Base-by-base conservation (phyloP, 1,140 invertebrate species). In the Caenorhabditis remanei region DNA sequence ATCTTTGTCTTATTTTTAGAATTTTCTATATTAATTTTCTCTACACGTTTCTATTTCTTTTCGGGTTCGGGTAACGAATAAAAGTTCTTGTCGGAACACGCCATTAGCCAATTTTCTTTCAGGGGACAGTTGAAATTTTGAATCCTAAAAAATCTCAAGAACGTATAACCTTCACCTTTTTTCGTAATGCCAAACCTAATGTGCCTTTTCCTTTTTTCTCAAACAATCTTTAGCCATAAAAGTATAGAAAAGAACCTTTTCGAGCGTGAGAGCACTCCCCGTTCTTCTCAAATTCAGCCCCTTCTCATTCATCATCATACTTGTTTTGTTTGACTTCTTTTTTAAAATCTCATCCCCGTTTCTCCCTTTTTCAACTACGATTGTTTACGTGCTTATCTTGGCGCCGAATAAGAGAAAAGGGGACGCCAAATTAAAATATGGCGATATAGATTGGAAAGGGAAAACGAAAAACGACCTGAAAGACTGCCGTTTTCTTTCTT, bases 341-440 rank as follows among this genome's bases (percentile, higher is more conserved):
- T 63, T 63, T 11, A 63, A 40, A 63, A 63, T 9, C 61, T 63
- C 24, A 32, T 58, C 56, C 8, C n/a, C 19, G 16, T 58, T 58
- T 58, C n/a, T 58, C 56, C 14, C n/a, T 24, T 13, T 32, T 63
- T 13, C 50, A 53, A 63, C 61, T 63, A 63, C 61, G 24, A 32
- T 63, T 71, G 65, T 48, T 71, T 43, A 48, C 65, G 65, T 71
- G 1, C 65, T 71, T 71, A 71, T 71, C 65, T 71, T 8, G 41
- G 41, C 40, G 65, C 14, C 14, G 7, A 58, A 58, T 14, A 14
- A 24, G n/a, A 24, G 21, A 24, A 24, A 58, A 58, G n/a, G 3
- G 56, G 61, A 63, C 24, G 24, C 61, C 61, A 63, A 63, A 63
- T 63, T 63, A 63, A 63, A 63, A 63, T 63, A 63, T 63, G 61